Percentiles rank a stretch among this genome's conserved stretches.
Evolutionary conservation across 2,113 vertebrate genomes (phyloP).

Genomic region (Psilopsiagon aymara): DNA sequence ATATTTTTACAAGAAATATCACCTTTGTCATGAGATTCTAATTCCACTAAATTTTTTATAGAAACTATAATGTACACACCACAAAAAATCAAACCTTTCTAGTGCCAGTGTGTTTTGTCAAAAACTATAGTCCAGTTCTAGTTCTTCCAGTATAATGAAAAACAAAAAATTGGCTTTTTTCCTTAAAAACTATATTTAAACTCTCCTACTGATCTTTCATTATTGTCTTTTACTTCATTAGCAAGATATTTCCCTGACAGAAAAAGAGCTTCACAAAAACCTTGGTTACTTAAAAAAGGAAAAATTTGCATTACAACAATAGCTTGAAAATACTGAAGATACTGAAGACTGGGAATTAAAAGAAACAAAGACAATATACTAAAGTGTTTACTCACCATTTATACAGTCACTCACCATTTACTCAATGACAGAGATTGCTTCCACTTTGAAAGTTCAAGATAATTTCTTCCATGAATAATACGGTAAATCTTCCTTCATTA

Average conservation of each 20-base stretch:
- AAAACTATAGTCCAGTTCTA: not conserved
- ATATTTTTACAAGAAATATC: not conserved
- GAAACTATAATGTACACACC: not conserved
- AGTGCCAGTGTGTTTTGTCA: not conserved
- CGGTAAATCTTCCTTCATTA: constrained; percentile 16
- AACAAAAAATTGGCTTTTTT: not conserved
- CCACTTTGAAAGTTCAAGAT: not conserved
- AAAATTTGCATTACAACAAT: not conserved
- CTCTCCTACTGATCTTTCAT: not conserved
- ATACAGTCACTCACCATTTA: not conserved
- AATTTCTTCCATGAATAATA: constrained; percentile 29
- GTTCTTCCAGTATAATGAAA: not conserved
- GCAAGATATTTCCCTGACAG: not conserved
- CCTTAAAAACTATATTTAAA: not conserved
- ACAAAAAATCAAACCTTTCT: not conserved
- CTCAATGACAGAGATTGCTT: not conserved
- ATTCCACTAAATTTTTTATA: not conserved
- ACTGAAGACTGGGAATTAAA: not conserved
- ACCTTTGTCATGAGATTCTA: not conserved
- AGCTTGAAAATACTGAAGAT: not conserved
- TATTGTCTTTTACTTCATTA: not conserved
- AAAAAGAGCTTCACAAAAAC: not conserved
- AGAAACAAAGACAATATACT: not conserved
- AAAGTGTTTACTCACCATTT: not conserved
- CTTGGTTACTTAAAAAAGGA: not conserved